Evolutionary conservation across 37 sponge, comb jelly and placozoan genomes (phyloP), one percentile per base, ranked within the genome.

Genomic region (Axinella damicornis): DNA sequence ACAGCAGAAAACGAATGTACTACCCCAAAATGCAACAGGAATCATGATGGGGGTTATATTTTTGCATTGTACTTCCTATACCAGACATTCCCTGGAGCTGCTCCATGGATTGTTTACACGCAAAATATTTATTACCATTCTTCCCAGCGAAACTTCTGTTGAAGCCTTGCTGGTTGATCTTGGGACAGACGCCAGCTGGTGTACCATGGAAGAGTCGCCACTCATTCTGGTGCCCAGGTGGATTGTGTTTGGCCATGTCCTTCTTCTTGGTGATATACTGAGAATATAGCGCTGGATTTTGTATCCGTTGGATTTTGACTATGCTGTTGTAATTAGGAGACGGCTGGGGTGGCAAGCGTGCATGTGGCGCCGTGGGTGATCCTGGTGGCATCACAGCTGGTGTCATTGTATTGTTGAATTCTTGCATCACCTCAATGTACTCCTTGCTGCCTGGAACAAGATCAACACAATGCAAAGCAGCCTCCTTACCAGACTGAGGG

Each of bases 201-300:
- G 89, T 87, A 6, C 94, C 94, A 71, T 93, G 94, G 39, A 85
- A 93, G 1, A 89, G 74, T 55, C 68, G 38, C 0, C 60, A 57
- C 60, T 89, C 90, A 76, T 85, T 81, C 57, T 85, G 64, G 36
- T 40, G 41, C n/a, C 85, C 87, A 20, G 34, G 17, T 55, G 91
- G 86, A 60, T 85, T 85, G 11, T 57, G 46, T 37, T 53, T 60
- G 11, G 85, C 87, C 68, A 93, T 85, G 12, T 53, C 69, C 37
- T 74, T 85, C 69, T 93, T 93, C 60, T 77, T 73, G 28, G 78
- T 65, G 0, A 40, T 18, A 55, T 90, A 93, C 60, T 85, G 83
- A 18, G 34, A 30, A 53, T 89, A 93, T 2, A 86, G 68, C 5
- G 13, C 56, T 22, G 87, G 87, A 19, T 89, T 85, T 57, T 93